Base-by-base conservation (phyloP, 2,797 vertebrate genomes). In the Nyctalus aviator region DNA sequence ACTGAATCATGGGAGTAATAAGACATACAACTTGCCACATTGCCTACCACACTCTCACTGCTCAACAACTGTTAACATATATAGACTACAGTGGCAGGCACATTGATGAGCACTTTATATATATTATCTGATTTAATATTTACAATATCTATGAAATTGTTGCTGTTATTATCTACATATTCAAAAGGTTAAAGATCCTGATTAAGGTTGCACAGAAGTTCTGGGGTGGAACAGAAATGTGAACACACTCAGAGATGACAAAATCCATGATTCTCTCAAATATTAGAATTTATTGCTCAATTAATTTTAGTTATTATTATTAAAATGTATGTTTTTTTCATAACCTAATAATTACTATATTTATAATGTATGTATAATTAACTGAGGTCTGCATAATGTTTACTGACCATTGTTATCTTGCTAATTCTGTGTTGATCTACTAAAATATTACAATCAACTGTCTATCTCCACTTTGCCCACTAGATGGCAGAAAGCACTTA, bases 401-500 rank as follows among this genome's bases (percentile, higher is more conserved):
- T 57, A 25, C 37, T 44, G 27, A 32, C 1, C n/a, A 9, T 30
- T 55, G 75, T 23, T 79, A 18, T 32, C 15, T 77, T 77, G 35
- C 6, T 35, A 32, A 32, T 32, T 64, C 15, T 41, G 10, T 6
- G 5, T 2, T 25, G 12, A 75, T 32, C 27, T n/a, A 64, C 30
- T 21, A 72, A 84, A 76, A 35, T 35, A n/a, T 7, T 23, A 37
- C 18, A 73, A 37, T 73, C 25, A 85, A 62, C n/a, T 48, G 57
- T 71, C 64, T 92, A 11, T 79, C 35, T 50, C n/a, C 21, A 21
- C 2, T 18, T 66, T 8, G 1, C 0, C 94, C 97, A 96, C 96
- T 95, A 97, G 97, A 72, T 96, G 97, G 96, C 97, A 97, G 96
- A 18, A 73, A 84, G 83, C 12, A 77, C 72, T 59, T 48, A 62